Percentiles rank a stretch among this genome's conserved stretches.
These are phyloP conservation scores for Mamestra brassicae DNA, from an alignment of 2,888 invertebrate genomes.

Conservation along the genomic window DNA sequence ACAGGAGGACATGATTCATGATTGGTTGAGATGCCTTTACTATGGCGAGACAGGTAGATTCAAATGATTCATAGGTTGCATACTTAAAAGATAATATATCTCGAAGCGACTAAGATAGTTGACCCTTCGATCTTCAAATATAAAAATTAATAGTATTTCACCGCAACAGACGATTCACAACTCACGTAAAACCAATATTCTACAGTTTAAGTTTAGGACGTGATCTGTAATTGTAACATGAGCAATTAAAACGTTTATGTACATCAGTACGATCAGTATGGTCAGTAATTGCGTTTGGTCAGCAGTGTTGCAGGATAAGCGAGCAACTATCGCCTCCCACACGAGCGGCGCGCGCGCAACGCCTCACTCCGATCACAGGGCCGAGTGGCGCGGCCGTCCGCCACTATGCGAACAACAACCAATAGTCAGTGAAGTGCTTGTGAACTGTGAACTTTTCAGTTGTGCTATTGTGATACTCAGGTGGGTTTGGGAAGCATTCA, in stretches of 20 bases:
- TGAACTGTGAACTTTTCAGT: slow-evolving; percentile 70
- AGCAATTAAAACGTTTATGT: slow-evolving; percentile 67
- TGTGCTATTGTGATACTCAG: slow-evolving; percentile 72
- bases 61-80: slow-evolving; percentile 6
- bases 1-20: slow-evolving; percentile 19
- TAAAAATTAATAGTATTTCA: slow-evolving; percentile 16
- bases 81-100: background rate
- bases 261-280: slow-evolving; percentile 63
- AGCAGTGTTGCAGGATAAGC: slow-evolving; percentile 81
- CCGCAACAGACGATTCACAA: slow-evolving; percentile 16
- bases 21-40: background rate
- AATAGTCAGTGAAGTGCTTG: slow-evolving; percentile 77
- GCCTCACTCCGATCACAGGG: slow-evolving; percentile 82
- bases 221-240: slow-evolving; percentile 59
- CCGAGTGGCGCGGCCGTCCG: slow-evolving; percentile 81
- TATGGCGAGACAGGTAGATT: slow-evolving; percentile 11
- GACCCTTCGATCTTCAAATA: slow-evolving; percentile 31
- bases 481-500: slow-evolving; percentile 72
- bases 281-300: slow-evolving; percentile 75
- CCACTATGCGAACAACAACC: slow-evolving; percentile 71
- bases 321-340: slow-evolving; percentile 76
- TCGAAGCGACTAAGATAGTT: slow-evolving; percentile 6
- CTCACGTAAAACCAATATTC: slow-evolving; percentile 21
- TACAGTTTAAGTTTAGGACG: slow-evolving; percentile 38
- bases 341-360: slow-evolving; percentile 78